Conservation (phyloP, 2,797 vertebrate genomes). For the Acipenser transmontanus region DNA sequence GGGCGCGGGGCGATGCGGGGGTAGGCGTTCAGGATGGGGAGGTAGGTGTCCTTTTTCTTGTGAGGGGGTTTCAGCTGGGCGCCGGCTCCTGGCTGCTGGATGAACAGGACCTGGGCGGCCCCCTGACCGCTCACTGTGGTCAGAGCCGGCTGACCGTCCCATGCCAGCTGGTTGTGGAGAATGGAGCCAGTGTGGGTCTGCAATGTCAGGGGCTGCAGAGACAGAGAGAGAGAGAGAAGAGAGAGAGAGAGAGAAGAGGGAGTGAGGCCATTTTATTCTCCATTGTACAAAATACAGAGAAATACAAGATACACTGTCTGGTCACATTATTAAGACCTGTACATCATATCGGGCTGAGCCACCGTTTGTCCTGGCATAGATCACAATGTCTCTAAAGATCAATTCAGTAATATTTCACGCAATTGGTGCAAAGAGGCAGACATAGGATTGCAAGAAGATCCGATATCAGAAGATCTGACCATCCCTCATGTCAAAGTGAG, state of each 20-base stretch:
- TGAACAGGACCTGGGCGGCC: slow-evolving; percentile 37
- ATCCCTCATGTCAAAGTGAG: no score
- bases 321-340: no score
- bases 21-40: slow-evolving; percentile 56
- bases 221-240: slow-evolving; percentile 1
- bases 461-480: no score
- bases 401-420: no score
- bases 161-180: slow-evolving; percentile 33
- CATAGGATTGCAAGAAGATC: no score
- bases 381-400: no score
- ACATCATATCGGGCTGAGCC: no score
- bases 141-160: slow-evolving; percentile 19
- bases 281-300: no score
- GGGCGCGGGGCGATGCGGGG: slow-evolving; percentile 58
- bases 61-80: slow-evolving; percentile 25
- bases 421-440: no score
- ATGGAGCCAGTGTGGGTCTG: slow-evolving; percentile 40
- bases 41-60: slow-evolving; percentile 35
- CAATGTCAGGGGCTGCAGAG: slow-evolving; percentile 30
- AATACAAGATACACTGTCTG: no score
- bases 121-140: slow-evolving; percentile 1
- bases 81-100: slow-evolving; percentile 39
- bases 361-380: no score
- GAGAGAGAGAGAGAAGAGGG: background rate
- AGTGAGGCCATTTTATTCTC: background rate